These are phyloP conservation scores for Galagoides demidoff DNA, from an alignment of 2,797 vertebrate genomes.

Conservation along the genomic window DNA sequence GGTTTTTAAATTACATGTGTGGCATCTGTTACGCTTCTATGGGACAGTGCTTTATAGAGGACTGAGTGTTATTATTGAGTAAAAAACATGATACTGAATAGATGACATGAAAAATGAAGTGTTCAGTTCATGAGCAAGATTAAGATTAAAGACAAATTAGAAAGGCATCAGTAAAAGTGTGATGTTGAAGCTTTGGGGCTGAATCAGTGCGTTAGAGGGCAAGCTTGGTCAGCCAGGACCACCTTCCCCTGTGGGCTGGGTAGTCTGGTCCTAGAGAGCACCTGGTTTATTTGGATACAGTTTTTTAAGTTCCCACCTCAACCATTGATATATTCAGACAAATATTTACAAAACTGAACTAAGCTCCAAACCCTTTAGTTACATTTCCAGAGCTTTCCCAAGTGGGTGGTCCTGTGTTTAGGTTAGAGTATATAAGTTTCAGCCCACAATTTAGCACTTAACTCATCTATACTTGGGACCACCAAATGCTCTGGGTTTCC, in stretches of 20 bases:
- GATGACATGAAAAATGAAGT: not conserved
- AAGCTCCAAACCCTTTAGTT: not conserved
- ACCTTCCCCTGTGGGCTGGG: not conserved
- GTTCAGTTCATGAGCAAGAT: not conserved
- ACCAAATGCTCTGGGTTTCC: not conserved
- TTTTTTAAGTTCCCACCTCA: not conserved
- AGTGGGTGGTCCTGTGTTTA: not conserved
- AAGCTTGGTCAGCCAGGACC: not conserved
- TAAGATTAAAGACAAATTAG: not conserved
- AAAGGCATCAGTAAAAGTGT: not conserved
- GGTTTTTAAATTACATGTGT: not conserved
- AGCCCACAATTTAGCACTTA: not conserved
- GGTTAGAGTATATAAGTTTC: not conserved
- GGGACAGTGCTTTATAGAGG: not conserved
- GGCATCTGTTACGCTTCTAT: not conserved
- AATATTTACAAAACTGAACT: not conserved
- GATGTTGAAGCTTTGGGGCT: not conserved
- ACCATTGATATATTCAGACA: not conserved
- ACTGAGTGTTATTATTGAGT: not conserved
- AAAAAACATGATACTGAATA: not conserved
- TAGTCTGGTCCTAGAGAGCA: not conserved
- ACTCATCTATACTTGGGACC: not conserved
- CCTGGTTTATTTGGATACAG: not conserved
- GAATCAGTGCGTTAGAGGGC: not conserved
- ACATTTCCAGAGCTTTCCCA: not conserved